These are phyloP conservation scores for Drosophila ustulata DNA, from an alignment of 2,888 invertebrate species.

Conservation along the genomic window DNA sequence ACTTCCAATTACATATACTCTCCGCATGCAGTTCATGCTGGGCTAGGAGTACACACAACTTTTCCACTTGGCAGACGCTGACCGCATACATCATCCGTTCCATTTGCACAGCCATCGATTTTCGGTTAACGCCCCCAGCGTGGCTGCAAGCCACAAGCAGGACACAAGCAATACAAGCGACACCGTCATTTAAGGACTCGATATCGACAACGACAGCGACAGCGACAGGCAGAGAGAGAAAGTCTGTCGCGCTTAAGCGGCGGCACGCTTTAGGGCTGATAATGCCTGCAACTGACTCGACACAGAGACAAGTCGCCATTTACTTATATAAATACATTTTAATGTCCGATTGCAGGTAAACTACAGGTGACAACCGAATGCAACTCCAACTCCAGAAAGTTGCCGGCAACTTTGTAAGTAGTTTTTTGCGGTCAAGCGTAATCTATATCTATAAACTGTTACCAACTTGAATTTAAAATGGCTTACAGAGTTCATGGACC, in stretches of 20 bases:
- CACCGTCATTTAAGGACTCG: constrained; percentile 81
- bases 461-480: constrained; percentile 8
- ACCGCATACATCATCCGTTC: constrained; percentile 83
- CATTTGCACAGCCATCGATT: constrained; percentile 84
- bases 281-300: constrained; percentile 64
- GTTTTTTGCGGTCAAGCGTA: constrained; percentile 14
- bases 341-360: constrained; percentile 43
- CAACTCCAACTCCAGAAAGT: constrained; percentile 4
- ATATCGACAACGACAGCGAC: constrained; percentile 64
- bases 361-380: constrained; percentile 15
- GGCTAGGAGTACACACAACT: constrained; percentile 46
- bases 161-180: constrained; percentile 43
- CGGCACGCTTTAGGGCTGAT: constrained; percentile 73
- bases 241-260: constrained; percentile 79
- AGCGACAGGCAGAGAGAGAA: not conserved
- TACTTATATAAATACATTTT: constrained; percentile 51
- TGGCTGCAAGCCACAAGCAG: constrained; percentile 57
- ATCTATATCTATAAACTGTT: constrained; percentile 30
- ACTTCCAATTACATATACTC: constrained; percentile 73
- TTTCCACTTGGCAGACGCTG: constrained; percentile 70
- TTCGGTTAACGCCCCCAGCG: constrained; percentile 75
- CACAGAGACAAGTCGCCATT: constrained; percentile 8
- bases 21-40: constrained; percentile 1
- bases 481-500: constrained; percentile 33
- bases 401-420: constrained; percentile 31